A percentile compares a stretch with the other conserved stretches of the same genome.
phyloP scores from a whole-genome alignment of 2,113 vertebrate genomes.

The Sigmodon hispidus region DNA sequence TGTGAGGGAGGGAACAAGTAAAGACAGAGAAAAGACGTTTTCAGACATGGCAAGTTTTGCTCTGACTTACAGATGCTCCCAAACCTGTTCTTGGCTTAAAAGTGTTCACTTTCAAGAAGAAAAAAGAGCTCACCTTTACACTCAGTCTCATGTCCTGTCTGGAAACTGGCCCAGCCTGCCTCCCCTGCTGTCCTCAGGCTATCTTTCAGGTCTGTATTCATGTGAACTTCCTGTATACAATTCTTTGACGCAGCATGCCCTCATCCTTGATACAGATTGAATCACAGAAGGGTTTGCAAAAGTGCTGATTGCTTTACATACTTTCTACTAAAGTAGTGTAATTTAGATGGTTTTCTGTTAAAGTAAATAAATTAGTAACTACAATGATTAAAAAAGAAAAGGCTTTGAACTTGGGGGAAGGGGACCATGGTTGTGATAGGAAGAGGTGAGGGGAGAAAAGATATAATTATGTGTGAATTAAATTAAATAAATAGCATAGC shows the following conservation, averaged over 20 bases:
- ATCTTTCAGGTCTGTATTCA: not conserved
- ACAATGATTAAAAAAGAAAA: not conserved
- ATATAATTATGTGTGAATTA: not conserved
- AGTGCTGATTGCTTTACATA: not conserved
- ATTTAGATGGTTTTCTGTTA: slow-evolving; percentile 2
- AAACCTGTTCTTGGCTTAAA: slow-evolving; percentile 1
- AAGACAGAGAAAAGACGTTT: not conserved
- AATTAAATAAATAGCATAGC: not conserved
- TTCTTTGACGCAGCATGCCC: not conserved
- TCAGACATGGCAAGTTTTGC: not conserved
- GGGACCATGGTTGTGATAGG: not conserved
- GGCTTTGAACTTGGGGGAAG: not conserved
- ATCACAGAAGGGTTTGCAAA: not conserved
- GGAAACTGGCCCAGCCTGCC: not conserved
- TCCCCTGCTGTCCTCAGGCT: not conserved
- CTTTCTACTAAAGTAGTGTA: not conserved
- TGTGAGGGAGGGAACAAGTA: not conserved
- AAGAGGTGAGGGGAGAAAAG: not conserved
- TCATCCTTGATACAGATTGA: not conserved
- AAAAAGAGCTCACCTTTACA: slow-evolving; percentile 12
- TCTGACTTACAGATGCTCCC: not conserved
- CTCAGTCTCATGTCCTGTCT: not conserved
- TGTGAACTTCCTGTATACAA: not conserved
- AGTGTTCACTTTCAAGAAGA: not conserved
- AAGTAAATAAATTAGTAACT: not conserved